phyloP scores from a whole-genome alignment of 2,888 invertebrate species.

The Altica lythri region DNA sequence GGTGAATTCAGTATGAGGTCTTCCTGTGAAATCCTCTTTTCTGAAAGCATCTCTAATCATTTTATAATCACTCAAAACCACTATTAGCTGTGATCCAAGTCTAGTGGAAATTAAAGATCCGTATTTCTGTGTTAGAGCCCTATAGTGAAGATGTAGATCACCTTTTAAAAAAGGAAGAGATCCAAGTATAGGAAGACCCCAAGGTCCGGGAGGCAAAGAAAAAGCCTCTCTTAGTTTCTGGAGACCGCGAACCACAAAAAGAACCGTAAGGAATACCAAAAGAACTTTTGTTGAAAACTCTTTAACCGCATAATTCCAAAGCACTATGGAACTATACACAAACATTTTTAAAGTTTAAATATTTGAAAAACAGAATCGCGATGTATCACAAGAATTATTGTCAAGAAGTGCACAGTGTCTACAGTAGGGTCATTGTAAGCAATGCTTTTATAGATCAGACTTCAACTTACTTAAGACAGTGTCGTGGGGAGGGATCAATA shows the following conservation, averaged over 20 bases:
- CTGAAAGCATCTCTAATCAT: constrained; percentile 85
- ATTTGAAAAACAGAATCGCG: constrained; percentile 18
- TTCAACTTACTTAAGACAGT: constrained; percentile 45
- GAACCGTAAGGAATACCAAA: constrained; percentile 61
- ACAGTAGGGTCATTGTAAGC: constrained; percentile 45
- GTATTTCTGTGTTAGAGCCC: constrained; percentile 76
- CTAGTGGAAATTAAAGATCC: constrained; percentile 81
- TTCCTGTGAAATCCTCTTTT: constrained; percentile 84
- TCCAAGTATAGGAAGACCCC: constrained; percentile 84
- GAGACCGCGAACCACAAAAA: constrained; percentile 53
- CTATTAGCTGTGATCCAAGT: constrained; percentile 80
- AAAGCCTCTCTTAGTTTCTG: constrained; percentile 52
- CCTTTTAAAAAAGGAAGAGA: constrained; percentile 81
- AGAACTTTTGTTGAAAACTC: constrained; percentile 57
- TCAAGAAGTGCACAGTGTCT: constrained; percentile 44
- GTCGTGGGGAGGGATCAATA: constrained; percentile 40
- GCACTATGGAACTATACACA: constrained; percentile 61
- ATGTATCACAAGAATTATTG: constrained; percentile 19
- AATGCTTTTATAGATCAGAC: constrained; percentile 48
- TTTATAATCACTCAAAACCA: constrained; percentile 85
- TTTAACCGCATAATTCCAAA: constrained; percentile 55
- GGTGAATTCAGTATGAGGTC: constrained; percentile 85
- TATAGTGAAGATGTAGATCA: constrained; percentile 76
- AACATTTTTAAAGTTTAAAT: constrained; percentile 49
- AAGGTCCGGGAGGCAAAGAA: constrained; percentile 83